These are phyloP conservation scores for Gouania willdenowi DNA, from an alignment of 2,797 vertebrate species.

Conservation along the genomic window DNA sequence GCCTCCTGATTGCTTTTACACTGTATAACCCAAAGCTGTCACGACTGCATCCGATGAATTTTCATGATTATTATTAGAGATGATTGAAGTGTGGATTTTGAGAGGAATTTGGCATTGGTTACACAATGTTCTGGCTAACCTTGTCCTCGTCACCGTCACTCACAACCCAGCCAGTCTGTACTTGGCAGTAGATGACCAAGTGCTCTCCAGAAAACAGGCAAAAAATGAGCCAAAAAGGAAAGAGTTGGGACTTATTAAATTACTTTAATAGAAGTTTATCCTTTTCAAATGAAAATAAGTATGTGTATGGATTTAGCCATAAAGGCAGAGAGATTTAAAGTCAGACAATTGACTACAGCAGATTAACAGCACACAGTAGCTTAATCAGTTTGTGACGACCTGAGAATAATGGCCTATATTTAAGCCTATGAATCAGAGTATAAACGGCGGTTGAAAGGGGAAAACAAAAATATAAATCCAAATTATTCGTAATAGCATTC, in stretches of 20 bases:
- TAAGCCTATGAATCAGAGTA: too few relatives aligned
- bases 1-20: constrained; percentile 23
- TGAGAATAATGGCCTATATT: too few relatives aligned
- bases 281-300: constrained; percentile 2
- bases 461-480: too few relatives aligned
- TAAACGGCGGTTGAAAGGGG: too few relatives aligned
- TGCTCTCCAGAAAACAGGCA: constrained; percentile 47
- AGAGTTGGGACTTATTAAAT: constrained; percentile 33
- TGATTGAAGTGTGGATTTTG: constrained; percentile 28
- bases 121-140: constrained; percentile 63
- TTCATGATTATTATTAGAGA: constrained; percentile 28
- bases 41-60: constrained; percentile 5
- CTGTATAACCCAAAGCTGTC: background rate
- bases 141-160: constrained; percentile 56
- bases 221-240: constrained; percentile 21
- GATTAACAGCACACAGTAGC: too few relatives aligned
- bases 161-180: constrained; percentile 31
- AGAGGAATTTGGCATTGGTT: constrained; percentile 19
- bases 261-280: constrained; percentile 13
- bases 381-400: too few relatives aligned
- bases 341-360: too few relatives aligned
- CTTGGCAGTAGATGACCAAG: constrained; percentile 44
- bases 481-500: too few relatives aligned
- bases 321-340: too few relatives aligned
- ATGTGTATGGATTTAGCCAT: constrained; percentile 6